Base-by-base conservation (phyloP, 2,797 vertebrate species). In the Sebastes matsubarae region DNA sequence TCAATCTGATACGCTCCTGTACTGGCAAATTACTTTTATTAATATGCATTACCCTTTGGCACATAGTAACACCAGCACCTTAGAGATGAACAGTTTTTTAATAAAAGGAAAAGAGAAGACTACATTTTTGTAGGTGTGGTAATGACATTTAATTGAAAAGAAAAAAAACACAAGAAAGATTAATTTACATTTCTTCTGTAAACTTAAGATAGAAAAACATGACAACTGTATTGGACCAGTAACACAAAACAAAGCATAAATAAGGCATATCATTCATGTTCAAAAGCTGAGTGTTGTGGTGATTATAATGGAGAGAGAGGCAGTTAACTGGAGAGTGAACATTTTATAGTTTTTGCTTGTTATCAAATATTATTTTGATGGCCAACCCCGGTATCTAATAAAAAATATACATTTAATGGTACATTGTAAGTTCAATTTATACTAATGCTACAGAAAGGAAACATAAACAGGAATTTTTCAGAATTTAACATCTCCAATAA, bases 21-120 rank as follows among this genome's bases (percentile, higher is more conserved):
- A 77, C 55, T 69, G 27, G 42, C 72, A 81, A 81, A 73, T 64
- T 0, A 10, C 34, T 80, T 87, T 92, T 68, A 88, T 79, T 88
- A 70, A 63, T 61, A 74, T 46, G 58, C 22, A 79, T 75, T 54
- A 76, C 4, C 64, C 34, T 84, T 89, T 87, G 83, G 84, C 88
- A 92, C 77, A 81, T 25, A 50, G 57, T 65, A 54, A 86, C 68
- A 75, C 46, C 80, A 85, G 71, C 75, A 87, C 72, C 52, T 72
- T 60, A 52, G n/a, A 85, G 46, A 85, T 42, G 9, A 34, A 65
- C 72, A 61, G 4, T 9, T 64, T 66, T 38, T 38, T 38, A 38
- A 38, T 38, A 38, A 78, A 69, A 55, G 4, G 2, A 38, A 61
- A 73, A 30, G 4, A 30, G 9, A 68, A 27, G 27, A 76, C 6